Base-by-base conservation (phyloP, 2,888 invertebrate genomes). In the Tipula helvola region DNA sequence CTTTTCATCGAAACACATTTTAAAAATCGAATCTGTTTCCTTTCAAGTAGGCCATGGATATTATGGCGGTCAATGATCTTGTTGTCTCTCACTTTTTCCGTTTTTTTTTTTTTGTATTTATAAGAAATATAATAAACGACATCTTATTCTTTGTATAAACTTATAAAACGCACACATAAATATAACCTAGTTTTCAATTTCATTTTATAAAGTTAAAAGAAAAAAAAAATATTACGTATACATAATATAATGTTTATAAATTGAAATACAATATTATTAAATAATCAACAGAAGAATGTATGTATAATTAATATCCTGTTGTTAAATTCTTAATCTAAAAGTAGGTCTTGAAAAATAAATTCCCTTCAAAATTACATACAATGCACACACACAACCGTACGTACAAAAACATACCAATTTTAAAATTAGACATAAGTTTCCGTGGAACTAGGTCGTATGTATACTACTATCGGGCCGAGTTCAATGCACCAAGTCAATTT, bases 21-120 rank as follows among this genome's bases (percentile, higher is more conserved):
- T 71, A 84, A 84, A 84, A 84, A 84, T 84, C 84, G 84, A 84
- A 84, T 39, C 41, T 41, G 84, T 84, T 84, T 39, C 84, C 39
- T 84, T 39, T 84, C 39, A 91, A 90, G 89, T 91, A 91, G 91
- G 91, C 90, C 91, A 91, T 89, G 91, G 90, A 91, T n/a, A n/a
- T 91, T 89, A 89, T 89, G 89, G 88, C 90, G 91, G 91, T 90
- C 91, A 90, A 90, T 91, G 91, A 90, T 90, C 91, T 84, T 84
- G 36, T 84, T 39, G 36, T 84, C 41, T 84, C 84, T 84, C 84
- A 39, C 83, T 84, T 84, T 84, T 84, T 84, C 3, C 36, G 36
- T 84, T 39, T 52, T 44, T 12, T 44, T 44, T 44, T 44, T 12
- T 10, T 10, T 7, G 3, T 44, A 5, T 44, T 10, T 44, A 44